Evolutionary conservation across 2,113 vertebrate species (phyloP), one percentile per base, ranked within the genome.

Genomic region (Lophotis ruficrista): DNA sequence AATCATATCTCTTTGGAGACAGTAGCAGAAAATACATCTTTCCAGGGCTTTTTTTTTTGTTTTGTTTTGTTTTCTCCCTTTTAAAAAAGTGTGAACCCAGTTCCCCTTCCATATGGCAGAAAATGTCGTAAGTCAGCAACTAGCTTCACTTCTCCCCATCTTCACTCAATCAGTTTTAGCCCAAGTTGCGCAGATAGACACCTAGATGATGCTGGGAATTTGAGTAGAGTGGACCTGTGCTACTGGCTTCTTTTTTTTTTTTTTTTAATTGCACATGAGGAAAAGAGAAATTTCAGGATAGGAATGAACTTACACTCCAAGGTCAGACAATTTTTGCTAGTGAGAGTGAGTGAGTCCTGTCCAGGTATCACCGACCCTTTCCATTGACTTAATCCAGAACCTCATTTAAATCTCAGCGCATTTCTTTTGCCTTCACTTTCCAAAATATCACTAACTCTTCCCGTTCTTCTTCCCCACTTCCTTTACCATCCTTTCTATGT

Each of bases 31-130:
- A 64, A 47, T 31, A 50, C 14, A 1, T 3, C 12, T 60, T 76
- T 77, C 9, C 10, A 37, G 24, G 4, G 0, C 6, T 57, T 25
- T 30, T 17, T 11, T 48, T 1, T 16, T n/a, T n/a, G n/a, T n/a
- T 11, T 47, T 1, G 17, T 14, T 68, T 43, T 48, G 9, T 43
- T 85, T 79, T 70, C 10, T 66, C 7, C 5, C 6, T 73, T 65
- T 68, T 7, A 2, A n/a, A 47, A 47, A 65, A 9, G 7, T 53
- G 35, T 41, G 21, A 61, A 57, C 15, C 8, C 12, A 14, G 7
- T 45, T 62, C 25, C 9, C 8, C n/a, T 60, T 66, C 7, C 10
- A 38, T 19, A 50, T 8, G 5, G 24, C 23, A 50, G 54, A 84
- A 70, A 6, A 19, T 14, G 4, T 31, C 30, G 6, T 37, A 72